These are phyloP conservation scores for Linyphia triangularis DNA, from an alignment of 2,888 invertebrate genomes.

Conservation along the genomic window DNA sequence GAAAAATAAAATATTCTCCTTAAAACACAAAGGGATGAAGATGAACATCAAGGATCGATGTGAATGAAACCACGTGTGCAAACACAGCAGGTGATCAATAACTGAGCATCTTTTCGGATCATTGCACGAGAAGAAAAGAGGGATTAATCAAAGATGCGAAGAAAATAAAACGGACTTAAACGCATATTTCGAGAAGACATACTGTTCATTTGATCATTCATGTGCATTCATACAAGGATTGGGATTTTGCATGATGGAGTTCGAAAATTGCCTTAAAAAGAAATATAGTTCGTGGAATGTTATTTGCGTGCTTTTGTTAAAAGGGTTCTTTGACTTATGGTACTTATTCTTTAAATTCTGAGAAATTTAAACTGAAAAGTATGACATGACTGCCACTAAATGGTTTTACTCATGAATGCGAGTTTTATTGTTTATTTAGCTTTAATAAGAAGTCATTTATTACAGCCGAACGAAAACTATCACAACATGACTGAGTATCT, in stretches of 20 bases:
- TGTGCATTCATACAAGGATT: constrained; percentile 4
- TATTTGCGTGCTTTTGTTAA: constrained; percentile 12
- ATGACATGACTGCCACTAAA: too few relatives aligned
- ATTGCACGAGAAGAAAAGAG: constrained; percentile 13
- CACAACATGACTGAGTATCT: too few relatives aligned
- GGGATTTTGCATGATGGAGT: not conserved
- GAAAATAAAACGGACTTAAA: constrained; percentile 27
- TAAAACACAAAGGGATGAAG: constrained; percentile 7
- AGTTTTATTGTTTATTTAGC: too few relatives aligned
- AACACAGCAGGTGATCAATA: constrained; percentile 44
- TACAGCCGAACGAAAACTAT: too few relatives aligned
- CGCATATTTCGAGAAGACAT: not conserved
- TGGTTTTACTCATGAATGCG: too few relatives aligned
- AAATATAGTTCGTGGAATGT: not conserved
- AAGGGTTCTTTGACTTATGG: not conserved
- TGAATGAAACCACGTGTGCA: constrained; percentile 41
- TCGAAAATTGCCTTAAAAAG: constrained; percentile 8
- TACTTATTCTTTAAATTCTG: not conserved
- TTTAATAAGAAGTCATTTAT: too few relatives aligned
- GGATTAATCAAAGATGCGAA: constrained; percentile 28
- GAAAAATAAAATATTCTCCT: not conserved
- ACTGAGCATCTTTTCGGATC: constrained; percentile 39
- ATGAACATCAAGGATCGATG: constrained; percentile 10
- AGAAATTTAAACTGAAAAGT: not conserved
- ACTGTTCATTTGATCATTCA: constrained; percentile 19